phyloP scores from a whole-genome alignment of 2,888 invertebrate species.

The Philereme vetulata region DNA sequence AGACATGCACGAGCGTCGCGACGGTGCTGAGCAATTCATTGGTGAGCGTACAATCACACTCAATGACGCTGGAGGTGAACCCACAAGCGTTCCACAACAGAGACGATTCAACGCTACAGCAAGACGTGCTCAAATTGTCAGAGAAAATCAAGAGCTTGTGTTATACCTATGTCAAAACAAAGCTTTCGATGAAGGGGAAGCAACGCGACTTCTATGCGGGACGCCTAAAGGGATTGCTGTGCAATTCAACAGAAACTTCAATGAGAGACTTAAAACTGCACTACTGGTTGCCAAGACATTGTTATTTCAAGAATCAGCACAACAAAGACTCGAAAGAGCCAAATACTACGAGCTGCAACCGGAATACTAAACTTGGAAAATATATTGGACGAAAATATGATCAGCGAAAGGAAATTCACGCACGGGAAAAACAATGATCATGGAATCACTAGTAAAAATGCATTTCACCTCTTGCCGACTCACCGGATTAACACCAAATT shows the following conservation, averaged over 20 bases:
- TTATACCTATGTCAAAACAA: conserved; percentile 8
- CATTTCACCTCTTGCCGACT: too few relatives aligned
- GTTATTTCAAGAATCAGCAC: conserved; percentile 1
- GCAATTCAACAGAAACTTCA: neutral
- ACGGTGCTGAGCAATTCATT: conserved; percentile 3
- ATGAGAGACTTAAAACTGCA: neutral
- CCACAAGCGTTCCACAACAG: neutral
- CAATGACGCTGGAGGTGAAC: neutral
- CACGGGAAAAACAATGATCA: too few relatives aligned
- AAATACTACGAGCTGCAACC: neutral
- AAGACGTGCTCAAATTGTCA: conserved; percentile 1
- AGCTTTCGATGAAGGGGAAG: conserved; percentile 6
- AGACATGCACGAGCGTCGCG: neutral
- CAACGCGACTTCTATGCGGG: neutral
- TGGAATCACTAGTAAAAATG: too few relatives aligned
- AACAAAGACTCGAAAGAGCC: neutral
- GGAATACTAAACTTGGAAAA: too few relatives aligned
- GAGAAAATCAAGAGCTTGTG: conserved; percentile 8
- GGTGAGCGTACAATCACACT: neutral
- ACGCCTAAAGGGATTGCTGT: neutral
- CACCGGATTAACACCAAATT: too few relatives aligned
- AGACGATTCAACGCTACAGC: neutral
- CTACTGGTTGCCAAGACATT: neutral
- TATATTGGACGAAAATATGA: too few relatives aligned
- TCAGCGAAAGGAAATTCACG: too few relatives aligned